Conservation (phyloP, 2,888 invertebrate genomes). For the Hanleya hanleyi region DNA sequence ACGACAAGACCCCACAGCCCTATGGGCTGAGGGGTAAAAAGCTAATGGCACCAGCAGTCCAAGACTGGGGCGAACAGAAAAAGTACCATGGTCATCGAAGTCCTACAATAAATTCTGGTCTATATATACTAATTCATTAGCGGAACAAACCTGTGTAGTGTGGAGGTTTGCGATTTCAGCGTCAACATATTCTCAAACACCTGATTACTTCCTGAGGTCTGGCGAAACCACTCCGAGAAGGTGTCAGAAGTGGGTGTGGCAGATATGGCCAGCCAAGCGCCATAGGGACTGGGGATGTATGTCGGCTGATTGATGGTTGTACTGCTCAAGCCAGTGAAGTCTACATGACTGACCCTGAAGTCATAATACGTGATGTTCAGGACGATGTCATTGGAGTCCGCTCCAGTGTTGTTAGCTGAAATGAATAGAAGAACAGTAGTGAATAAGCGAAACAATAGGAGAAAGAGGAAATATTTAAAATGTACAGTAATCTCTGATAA, state of each 20-base stretch:
- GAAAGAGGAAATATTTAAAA: too few species aligned
- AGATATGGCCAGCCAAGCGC: conserved; percentile 43
- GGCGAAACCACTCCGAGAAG: conserved; percentile 55
- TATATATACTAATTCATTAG: not conserved
- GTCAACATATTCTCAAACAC: conserved; percentile 33
- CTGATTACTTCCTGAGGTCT: conserved; percentile 28
- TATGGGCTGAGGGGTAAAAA: too few species aligned
- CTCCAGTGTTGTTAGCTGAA: not conserved
- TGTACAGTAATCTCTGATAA: too few species aligned
- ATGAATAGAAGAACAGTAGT: not conserved
- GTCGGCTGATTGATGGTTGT: conserved; percentile 25
- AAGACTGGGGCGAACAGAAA: too few species aligned
- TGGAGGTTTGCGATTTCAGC: conserved; percentile 16
- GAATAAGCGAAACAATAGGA: too few species aligned
- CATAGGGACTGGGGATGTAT: conserved; percentile 47
- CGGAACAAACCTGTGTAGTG: conserved; percentile 39
- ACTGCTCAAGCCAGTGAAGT: conserved; percentile 22
- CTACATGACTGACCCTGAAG: conserved; percentile 28
- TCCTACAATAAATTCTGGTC: not conserved
- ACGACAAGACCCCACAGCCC: too few species aligned
- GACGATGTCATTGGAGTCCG: conserved; percentile 22
- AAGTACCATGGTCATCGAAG: too few species aligned
- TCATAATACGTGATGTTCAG: conserved; percentile 45
- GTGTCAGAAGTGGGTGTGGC: conserved; percentile 45
- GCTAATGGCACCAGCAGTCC: too few species aligned